phyloP scores from a whole-genome alignment of 1,140 invertebrate species.

The Plutomurus gul region DNA sequence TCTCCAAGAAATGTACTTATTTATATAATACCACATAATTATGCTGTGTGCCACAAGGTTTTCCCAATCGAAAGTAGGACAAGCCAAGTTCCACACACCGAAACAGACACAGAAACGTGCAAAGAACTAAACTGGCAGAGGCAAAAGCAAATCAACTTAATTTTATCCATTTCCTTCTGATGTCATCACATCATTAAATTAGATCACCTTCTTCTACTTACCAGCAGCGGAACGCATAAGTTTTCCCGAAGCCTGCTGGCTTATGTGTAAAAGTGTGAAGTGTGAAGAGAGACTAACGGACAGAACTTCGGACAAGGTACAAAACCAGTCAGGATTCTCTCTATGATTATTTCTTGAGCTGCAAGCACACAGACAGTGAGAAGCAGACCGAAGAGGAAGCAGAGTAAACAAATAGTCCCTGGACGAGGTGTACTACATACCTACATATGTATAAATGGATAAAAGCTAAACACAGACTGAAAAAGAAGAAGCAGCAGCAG shows the following conservation, averaged over 20 bases:
- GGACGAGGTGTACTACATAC: not conserved
- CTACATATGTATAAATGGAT: not conserved
- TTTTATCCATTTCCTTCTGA: not conserved
- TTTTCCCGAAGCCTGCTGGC: not conserved
- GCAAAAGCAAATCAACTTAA: not conserved
- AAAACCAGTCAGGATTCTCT: no score
- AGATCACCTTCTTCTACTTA: not conserved
- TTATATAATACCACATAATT: no score
- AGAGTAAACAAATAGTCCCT: not conserved
- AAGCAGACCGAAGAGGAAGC: not conserved
- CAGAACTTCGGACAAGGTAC: no score
- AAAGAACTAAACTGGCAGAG: not conserved
- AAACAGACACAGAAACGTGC: no score
- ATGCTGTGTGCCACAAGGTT: no score
- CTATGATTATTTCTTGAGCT: not conserved
- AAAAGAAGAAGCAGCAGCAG: not conserved
- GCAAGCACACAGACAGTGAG: no score
- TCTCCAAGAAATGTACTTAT: no score
- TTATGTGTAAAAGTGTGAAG: not conserved
- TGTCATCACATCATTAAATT: not conserved
- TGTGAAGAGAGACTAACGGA: not conserved
- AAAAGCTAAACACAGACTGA: not conserved
- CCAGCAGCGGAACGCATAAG: not conserved
- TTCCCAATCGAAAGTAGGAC: no score
- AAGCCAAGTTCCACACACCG: no score